Evolutionary conservation across 2,797 vertebrate species (phyloP), one percentile per base, ranked within the genome.

Genomic region (Phrynocephalus forsythii): DNA sequence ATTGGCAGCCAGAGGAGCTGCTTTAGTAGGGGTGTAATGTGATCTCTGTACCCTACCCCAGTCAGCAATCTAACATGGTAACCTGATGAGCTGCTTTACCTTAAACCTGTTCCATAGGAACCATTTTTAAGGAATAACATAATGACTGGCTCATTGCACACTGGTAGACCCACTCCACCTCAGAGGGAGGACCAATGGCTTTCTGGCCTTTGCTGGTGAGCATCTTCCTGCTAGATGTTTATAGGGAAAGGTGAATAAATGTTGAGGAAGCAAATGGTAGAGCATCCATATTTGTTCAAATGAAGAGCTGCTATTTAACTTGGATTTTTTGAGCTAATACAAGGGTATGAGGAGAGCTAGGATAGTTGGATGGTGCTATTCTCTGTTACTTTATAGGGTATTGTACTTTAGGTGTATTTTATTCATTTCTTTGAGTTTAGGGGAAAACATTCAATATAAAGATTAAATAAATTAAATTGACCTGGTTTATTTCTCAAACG

Each of bases 401-500:
- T 67, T 85, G 4, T 33, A 33, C 33, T 33, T 33, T 33, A 79
- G 30, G 22, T 77, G 38, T n/a, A 13, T 68, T 68, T 68, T n/a
- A 30, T 67, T 77, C 60, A 20, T 85, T 33, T 73, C 20, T 60
- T 60, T 60, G 83, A 76, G 8, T 28, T 30, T 66, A 48, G 24
- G 16, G 50, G 48, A 75, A 82, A 82, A 79, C 63, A 77, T 16
- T 13, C 22, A 28, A 20, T 52, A 68, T 33, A 76, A 38, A 22
- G 30, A 82, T 71, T 33, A 33, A 79, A 38, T 56, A 86, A 33
- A 76, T 93, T 85, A 90, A 66, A 38, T 81, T 87, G 44, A 82
- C 30, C 63, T 92, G 80, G 85, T 81, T 92, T 92, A 92, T 92
- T 92, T 90, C 73, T 56, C 48, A 20, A 48, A 82, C 52, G 83